phyloP scores from a whole-genome alignment of 2,888 invertebrate genomes.

The Heliconius charithonia region DNA sequence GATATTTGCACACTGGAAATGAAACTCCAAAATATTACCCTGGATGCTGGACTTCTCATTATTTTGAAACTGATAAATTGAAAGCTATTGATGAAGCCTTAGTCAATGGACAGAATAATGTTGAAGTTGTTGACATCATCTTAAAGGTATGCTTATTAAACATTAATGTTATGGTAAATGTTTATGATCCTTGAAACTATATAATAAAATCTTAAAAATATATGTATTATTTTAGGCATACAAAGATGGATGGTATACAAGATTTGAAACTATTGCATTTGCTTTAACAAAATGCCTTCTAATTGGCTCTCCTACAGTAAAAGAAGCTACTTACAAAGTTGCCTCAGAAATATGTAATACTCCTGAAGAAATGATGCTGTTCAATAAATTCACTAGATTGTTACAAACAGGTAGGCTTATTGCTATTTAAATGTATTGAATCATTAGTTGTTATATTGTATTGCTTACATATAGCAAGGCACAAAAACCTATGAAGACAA shows the following conservation, averaged over 20 bases:
- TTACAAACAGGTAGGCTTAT: conserved; percentile 70
- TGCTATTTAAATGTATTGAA: not conserved
- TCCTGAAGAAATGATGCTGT: conserved; percentile 86
- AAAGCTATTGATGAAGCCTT: conserved; percentile 64
- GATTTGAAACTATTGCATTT: conserved; percentile 85
- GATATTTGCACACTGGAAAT: conserved; percentile 81
- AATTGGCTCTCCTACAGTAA: conserved; percentile 67
- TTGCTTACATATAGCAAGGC: no score
- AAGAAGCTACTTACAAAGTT: conserved; percentile 81
- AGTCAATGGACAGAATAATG: conserved; percentile 52
- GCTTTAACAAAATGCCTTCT: conserved; percentile 85
- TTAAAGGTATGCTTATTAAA: conserved; percentile 59
- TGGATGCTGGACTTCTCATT: conserved; percentile 81
- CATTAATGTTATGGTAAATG: not conserved
- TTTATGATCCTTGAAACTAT: not conserved
- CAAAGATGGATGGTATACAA: conserved; percentile 77
- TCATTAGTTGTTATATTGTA: not conserved
- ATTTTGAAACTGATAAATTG: conserved; percentile 74
- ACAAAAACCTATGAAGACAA: no score
- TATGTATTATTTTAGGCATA: conserved; percentile 69
- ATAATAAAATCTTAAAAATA: not conserved
- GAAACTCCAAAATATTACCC: conserved; percentile 82
- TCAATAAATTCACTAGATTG: conserved; percentile 83
- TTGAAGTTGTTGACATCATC: conserved; percentile 67
- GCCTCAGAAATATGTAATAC: conserved; percentile 83